phyloP scores from a whole-genome alignment of 2,888 invertebrate genomes.

The Ophion ellenae region DNA sequence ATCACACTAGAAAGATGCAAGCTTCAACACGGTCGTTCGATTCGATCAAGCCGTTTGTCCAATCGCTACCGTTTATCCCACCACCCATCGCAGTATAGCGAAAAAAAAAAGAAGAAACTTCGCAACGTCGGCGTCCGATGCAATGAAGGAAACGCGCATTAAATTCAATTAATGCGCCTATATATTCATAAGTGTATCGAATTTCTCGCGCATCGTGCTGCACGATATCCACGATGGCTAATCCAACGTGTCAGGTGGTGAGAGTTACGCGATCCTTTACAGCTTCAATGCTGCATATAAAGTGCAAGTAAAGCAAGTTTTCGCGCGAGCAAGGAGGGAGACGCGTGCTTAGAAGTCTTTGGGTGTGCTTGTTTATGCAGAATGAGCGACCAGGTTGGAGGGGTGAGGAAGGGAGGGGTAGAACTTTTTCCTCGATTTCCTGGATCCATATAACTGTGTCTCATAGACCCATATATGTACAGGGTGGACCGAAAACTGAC shows the following conservation, averaged over 20 bases:
- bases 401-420: neutral
- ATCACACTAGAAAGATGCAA: no score
- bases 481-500: no score
- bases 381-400: neutral
- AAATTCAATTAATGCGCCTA: constrained; percentile 16
- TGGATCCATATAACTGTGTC: no score
- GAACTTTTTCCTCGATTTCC: neutral
- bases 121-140: neutral
- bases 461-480: no score
- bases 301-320: constrained; percentile 46
- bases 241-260: constrained; percentile 65
- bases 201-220: constrained; percentile 39
- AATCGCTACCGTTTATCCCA: no score
- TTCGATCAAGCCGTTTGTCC: no score
- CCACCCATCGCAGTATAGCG: no score
- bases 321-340: neutral
- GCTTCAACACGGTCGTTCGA: no score
- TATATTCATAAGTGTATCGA: constrained; percentile 22
- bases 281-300: constrained; percentile 60
- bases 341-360: constrained; percentile 31
- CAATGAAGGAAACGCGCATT: constrained; percentile 2
- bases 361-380: neutral
- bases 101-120: no score
- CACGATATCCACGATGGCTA: constrained; percentile 55
- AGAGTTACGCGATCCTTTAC: constrained; percentile 66